phyloP scores from a whole-genome alignment of 2,797 vertebrate species.

The Coracias cyanogaster region DNA sequence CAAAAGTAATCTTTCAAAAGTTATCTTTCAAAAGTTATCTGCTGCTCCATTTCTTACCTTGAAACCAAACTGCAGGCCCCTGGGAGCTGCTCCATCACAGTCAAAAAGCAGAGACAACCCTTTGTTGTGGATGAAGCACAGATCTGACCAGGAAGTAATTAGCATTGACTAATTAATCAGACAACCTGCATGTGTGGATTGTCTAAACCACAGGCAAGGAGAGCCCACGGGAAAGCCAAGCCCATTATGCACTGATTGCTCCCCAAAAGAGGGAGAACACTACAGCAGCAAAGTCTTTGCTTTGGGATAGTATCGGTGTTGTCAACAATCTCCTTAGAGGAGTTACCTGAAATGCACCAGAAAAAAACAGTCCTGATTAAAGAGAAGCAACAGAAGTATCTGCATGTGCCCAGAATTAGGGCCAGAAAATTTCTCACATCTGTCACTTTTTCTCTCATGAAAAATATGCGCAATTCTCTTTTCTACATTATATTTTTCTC shows the following conservation, averaged over 20 bases:
- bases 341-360: background rate
- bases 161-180: conserved; percentile 26
- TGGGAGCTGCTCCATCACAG: conserved; percentile 31
- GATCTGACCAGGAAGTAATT: conserved; percentile 40
- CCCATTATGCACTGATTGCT: background rate
- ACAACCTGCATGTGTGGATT: background rate
- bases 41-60: conserved; percentile 19
- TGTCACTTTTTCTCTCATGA: background rate
- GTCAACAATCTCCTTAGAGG: background rate
- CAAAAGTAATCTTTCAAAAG: conserved; percentile 11
- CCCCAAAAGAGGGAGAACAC: background rate
- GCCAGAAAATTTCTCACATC: background rate
- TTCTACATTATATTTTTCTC: background rate
- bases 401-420: background rate
- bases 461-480: background rate
- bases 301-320: background rate
- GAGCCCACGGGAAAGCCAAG: background rate
- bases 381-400: background rate
- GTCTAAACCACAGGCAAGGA: conserved; percentile 13
- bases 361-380: background rate
- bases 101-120: conserved; percentile 26
- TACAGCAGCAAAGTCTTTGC: background rate
- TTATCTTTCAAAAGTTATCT: conserved; percentile 39
- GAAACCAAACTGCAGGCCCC: background rate
- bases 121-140: conserved; percentile 1